phyloP scores from a whole-genome alignment of 1,140 invertebrate genomes.

The Sogatella furcifera region DNA sequence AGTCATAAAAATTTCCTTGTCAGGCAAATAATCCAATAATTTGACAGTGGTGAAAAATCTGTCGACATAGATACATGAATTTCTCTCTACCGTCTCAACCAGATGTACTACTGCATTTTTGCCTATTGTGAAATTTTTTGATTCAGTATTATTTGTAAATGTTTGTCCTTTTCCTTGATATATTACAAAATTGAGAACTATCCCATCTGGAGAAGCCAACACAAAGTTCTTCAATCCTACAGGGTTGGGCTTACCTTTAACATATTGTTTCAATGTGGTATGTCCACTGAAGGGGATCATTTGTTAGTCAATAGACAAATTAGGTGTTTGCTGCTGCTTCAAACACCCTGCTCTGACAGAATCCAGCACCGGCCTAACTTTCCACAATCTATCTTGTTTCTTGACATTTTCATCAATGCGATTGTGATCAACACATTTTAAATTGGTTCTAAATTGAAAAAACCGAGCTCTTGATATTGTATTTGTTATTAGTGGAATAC shows the following conservation, averaged over 20 bases:
- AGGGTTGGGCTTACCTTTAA: conserved; percentile 19
- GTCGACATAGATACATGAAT: conserved; percentile 22
- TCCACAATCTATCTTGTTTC: conserved; percentile 15
- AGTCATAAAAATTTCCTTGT: conserved; percentile 5
- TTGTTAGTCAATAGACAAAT: conserved; percentile 17
- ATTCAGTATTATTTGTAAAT: too few species aligned
- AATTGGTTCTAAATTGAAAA: conserved; percentile 10
- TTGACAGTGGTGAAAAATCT: conserved; percentile 22
- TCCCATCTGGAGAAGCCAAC: conserved; percentile 12
- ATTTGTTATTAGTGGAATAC: conserved; percentile 7
- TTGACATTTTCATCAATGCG: conserved; percentile 7
- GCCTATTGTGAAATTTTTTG: background rate
- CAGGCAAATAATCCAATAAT: conserved; percentile 1
- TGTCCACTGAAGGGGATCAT: conserved; percentile 18
- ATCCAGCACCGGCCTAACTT: conserved; percentile 13
- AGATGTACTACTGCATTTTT: conserved; percentile 15
- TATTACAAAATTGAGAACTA: conserved; percentile 18
- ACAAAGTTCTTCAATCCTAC: conserved; percentile 21
- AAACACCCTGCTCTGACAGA: conserved; percentile 8
- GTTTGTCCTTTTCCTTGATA: background rate
- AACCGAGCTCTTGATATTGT: conserved; percentile 10
- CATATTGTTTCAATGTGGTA: conserved; percentile 7
- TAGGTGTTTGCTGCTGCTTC: background rate
- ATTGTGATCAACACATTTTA: conserved; percentile 16
- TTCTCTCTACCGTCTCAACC: conserved; percentile 5